Percentiles rank a stretch among this genome's conserved stretches.
phyloP scores from a whole-genome alignment of 30 jellyfish, hydroid and myxozoan species.

The Aurelia sp. region DNA sequence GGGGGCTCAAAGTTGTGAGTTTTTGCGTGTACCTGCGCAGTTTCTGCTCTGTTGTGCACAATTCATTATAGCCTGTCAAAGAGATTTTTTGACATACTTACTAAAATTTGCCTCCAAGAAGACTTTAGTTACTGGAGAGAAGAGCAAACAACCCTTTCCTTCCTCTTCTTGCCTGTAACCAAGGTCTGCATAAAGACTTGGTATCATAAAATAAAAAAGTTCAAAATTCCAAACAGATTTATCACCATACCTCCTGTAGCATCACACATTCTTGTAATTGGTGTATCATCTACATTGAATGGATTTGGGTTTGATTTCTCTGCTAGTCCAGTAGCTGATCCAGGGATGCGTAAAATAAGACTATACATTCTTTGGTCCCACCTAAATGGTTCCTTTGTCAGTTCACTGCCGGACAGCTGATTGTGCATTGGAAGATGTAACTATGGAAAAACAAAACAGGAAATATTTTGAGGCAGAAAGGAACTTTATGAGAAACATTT shows the following conservation, averaged over 20 bases:
- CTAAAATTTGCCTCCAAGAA: no score
- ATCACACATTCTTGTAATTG: slow-evolving; percentile 93
- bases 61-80: no score
- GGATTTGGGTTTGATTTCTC: slow-evolving; percentile 65
- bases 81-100: no score
- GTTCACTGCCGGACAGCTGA: slow-evolving; percentile 97
- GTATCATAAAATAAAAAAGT: no score
- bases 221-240: neutral
- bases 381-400: slow-evolving; percentile 95
- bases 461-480: neutral
- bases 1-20: no score
- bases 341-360: slow-evolving; percentile 86
- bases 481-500: neutral
- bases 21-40: no score
- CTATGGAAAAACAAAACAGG: slow-evolving; percentile 40
- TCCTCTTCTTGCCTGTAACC: no score
- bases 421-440: slow-evolving; percentile 92
- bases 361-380: slow-evolving; percentile 99
- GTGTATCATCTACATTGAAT: slow-evolving; percentile 84
- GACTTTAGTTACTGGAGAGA: no score
- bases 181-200: no score
- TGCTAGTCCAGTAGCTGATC: slow-evolving; percentile 70
- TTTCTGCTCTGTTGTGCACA: no score
- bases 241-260: slow-evolving; percentile 94
- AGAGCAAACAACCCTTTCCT: no score